Conservation (phyloP, 53 echinoderm and acorn worm species). For the Pentamera pediparva region DNA sequence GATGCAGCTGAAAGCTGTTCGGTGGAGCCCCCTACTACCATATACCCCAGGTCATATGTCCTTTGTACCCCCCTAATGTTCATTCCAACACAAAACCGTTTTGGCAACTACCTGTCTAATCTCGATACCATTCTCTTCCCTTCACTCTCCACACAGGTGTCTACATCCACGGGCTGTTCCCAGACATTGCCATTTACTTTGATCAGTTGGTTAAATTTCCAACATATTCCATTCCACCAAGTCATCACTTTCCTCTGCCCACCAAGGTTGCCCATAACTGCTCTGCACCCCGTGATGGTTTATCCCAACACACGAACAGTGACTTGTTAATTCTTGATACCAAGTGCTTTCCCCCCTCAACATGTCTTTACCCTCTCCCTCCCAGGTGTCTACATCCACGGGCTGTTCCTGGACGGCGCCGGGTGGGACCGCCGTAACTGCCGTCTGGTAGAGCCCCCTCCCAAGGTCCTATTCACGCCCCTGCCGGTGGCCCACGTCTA, state of each 20-base stretch:
- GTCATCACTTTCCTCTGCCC: no score
- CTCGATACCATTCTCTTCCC: not conserved
- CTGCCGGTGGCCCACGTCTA: constrained; percentile 94
- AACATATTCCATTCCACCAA: no score
- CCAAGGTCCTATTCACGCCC: constrained; percentile 93
- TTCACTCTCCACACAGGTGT: constrained; percentile 37
- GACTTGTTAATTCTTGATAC: not conserved
- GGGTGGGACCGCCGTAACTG: constrained; percentile 99
- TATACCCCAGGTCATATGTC: no score
- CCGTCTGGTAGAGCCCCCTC: constrained; percentile 89
- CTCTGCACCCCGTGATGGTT: not conserved
- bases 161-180: constrained; percentile 75
- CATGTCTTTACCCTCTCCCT: not conserved
- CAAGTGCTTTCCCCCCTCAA: not conserved
- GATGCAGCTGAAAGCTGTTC: no score
- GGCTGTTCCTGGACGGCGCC: constrained; percentile 89
- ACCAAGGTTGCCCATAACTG: no score
- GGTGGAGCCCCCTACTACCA: no score
- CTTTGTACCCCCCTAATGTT: no score
- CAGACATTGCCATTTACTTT: constrained; percentile 92
- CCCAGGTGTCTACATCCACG: constrained; percentile 78
- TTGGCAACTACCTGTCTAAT: no score
- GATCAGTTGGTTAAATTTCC: no score
- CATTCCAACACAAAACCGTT: no score
- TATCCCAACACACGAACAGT: not conserved